phyloP scores from a whole-genome alignment of 2,888 invertebrate genomes.

The Eupelmus urozonus region DNA sequence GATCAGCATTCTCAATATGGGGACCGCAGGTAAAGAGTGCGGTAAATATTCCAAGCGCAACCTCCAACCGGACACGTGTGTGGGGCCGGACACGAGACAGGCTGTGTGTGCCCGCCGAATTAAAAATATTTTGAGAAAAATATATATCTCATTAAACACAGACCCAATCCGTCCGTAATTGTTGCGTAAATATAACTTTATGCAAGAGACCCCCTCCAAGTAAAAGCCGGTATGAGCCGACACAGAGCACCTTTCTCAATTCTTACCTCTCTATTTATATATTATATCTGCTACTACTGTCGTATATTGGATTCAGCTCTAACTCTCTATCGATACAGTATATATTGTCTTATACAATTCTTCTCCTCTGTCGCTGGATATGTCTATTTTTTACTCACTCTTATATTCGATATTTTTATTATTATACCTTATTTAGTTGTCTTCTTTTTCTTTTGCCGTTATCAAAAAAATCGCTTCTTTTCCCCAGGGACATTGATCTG shows the following conservation, averaged over 20 bases:
- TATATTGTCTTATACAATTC: constrained; percentile 10
- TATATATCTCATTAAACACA: background rate
- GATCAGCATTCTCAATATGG: constrained; percentile 99
- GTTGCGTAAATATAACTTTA: constrained; percentile 67
- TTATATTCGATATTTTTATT: background rate
- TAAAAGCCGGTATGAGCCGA: constrained; percentile 76
- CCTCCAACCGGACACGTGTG: background rate
- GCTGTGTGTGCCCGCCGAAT: too few species aligned
- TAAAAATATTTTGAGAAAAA: too few species aligned
- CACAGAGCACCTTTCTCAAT: constrained; percentile 62
- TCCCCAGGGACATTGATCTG: constrained; percentile 16
- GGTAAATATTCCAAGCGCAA: constrained; percentile 89
- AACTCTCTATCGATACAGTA: background rate
- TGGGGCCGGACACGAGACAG: too few species aligned
- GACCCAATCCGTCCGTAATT: constrained; percentile 52
- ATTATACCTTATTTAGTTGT: constrained; percentile 1
- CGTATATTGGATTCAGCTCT: background rate
- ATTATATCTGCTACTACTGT: constrained; percentile 20
- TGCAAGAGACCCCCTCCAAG: constrained; percentile 64
- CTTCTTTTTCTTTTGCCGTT: background rate
- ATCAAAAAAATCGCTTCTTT: background rate
- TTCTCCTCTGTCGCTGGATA: constrained; percentile 14
- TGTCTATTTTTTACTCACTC: background rate
- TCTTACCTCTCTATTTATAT: constrained; percentile 50
- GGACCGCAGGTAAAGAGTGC: constrained; percentile 98